A percentile compares a stretch with the other conserved stretches of the same genome.
Conservation (phyloP, 2,797 vertebrate genomes). For the Tokudaia tokunoshimensis region DNA sequence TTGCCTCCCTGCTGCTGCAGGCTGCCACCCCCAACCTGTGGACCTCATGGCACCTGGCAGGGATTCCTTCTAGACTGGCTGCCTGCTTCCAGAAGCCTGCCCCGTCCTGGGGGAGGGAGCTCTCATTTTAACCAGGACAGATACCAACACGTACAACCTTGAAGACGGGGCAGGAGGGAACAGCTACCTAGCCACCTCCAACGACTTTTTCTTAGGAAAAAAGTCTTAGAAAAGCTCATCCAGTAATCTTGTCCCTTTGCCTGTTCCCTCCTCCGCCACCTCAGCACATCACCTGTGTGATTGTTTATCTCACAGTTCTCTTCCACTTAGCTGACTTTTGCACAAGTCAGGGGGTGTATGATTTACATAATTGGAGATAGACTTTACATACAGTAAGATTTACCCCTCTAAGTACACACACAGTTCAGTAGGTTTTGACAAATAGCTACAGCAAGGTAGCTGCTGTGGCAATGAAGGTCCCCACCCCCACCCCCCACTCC, state of each 20-base stretch:
- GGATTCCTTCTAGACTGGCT: not conserved
- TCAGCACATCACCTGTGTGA: conserved; percentile 12
- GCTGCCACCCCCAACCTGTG: not conserved
- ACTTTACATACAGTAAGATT: conserved; percentile 46
- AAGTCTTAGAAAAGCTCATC: not conserved
- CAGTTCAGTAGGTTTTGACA: not conserved
- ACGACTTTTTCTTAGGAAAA: not conserved
- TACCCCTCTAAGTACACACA: not conserved
- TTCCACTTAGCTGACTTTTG: conserved; percentile 10
- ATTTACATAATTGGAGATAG: conserved; percentile 54
- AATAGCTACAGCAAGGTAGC: not conserved
- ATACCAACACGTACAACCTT: not conserved
- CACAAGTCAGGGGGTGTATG: conserved; percentile 54
- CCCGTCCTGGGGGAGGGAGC: not conserved
- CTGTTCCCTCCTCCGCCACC: not conserved
- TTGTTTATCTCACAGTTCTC: conserved; percentile 59
- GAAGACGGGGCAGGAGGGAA: not conserved
- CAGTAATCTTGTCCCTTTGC: not conserved
- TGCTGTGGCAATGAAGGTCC: not conserved
- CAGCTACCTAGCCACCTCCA: not conserved
- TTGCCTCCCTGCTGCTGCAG: not conserved
- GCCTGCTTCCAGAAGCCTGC: not conserved
- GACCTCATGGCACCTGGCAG: not conserved
- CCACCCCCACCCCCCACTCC: too few species aligned
- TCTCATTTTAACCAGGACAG: not conserved